These are phyloP conservation scores for Andrena camellia DNA, from an alignment of 2,888 invertebrate genomes.

Conservation along the genomic window DNA sequence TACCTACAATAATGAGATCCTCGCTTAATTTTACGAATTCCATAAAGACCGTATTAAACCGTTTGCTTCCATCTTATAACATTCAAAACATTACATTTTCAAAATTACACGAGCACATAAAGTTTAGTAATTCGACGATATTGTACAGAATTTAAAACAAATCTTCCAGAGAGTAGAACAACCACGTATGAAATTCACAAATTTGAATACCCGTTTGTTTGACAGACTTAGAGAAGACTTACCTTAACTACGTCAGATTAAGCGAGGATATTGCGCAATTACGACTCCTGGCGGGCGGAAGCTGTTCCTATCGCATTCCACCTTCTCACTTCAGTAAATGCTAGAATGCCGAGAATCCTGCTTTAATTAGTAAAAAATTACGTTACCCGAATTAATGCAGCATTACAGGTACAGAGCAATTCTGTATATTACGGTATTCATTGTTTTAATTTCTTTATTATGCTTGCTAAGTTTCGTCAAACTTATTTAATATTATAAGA, in stretches of 20 bases:
- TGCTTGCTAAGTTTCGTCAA: too few relatives aligned
- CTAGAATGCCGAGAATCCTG: constrained; percentile 54
- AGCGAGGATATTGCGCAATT: constrained; percentile 74
- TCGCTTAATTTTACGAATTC: too few relatives aligned
- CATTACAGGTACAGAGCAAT: too few relatives aligned
- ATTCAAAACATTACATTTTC: too few relatives aligned
- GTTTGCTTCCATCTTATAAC: not conserved
- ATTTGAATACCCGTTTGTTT: constrained; percentile 66
- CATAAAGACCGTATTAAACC: too few relatives aligned
- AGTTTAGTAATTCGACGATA: not conserved
- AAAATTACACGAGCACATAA: not conserved
- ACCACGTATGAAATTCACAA: constrained; percentile 52
- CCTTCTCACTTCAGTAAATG: constrained; percentile 35
- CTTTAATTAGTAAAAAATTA: constrained; percentile 52
- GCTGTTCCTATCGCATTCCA: constrained; percentile 57
- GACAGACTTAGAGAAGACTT: constrained; percentile 69
- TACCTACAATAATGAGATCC: too few relatives aligned
- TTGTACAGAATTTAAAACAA: not conserved
- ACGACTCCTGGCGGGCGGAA: constrained; percentile 62
- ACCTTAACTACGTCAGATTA: constrained; percentile 78
- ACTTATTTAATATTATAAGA: too few relatives aligned
- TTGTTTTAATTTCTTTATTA: too few relatives aligned
- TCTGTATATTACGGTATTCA: not conserved
- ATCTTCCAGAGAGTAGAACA: not conserved
- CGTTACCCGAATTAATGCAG: constrained; percentile 31